Evolutionary conservation across 2,888 invertebrate genomes (phyloP).

Genomic region (Drosophila pseudotakahashii): DNA sequence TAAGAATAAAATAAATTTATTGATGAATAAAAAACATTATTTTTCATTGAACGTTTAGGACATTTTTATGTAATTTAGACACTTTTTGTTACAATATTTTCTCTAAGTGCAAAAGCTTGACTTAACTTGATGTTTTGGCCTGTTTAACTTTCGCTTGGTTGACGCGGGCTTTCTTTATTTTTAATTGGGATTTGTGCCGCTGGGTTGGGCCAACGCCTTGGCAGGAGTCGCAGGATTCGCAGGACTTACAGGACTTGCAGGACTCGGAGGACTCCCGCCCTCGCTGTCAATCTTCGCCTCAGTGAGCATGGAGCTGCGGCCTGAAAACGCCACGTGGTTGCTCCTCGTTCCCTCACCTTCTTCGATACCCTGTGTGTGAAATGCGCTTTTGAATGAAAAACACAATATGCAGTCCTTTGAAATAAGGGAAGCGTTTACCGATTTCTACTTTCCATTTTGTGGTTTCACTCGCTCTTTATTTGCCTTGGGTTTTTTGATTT

Average conservation of each 20-base stretch:
- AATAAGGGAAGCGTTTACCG: conserved; percentile 54
- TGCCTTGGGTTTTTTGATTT: conserved; percentile 73
- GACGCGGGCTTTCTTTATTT: conserved; percentile 74
- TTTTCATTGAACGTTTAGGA: too few relatives aligned
- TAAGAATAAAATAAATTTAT: too few relatives aligned
- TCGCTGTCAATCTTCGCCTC: conserved; percentile 35
- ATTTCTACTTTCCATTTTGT: conserved; percentile 55
- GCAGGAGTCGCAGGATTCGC: conserved; percentile 24
- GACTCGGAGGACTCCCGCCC: conserved; percentile 34
- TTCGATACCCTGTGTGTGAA: conserved; percentile 53
- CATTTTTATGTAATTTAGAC: too few relatives aligned
- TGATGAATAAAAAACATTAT: too few relatives aligned
- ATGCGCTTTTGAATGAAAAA: conserved; percentile 73
- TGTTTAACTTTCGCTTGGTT: conserved; percentile 69
- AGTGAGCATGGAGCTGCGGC: conserved; percentile 53
- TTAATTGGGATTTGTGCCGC: conserved; percentile 72
- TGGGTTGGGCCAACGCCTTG: conserved; percentile 59
- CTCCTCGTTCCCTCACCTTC: conserved; percentile 39
- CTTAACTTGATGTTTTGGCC: conserved; percentile 59
- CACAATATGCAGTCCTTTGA: conserved; percentile 59
- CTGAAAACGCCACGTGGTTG: conserved; percentile 41
- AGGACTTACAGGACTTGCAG: not conserved
- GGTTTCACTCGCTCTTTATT: conserved; percentile 35
- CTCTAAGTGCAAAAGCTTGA: conserved; percentile 10
- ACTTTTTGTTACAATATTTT: not conserved